A percentile compares a stretch with the other conserved stretches of the same genome.
Conservation (phyloP, 1,140 invertebrate genomes). For the Danaus melanippus region DNA sequence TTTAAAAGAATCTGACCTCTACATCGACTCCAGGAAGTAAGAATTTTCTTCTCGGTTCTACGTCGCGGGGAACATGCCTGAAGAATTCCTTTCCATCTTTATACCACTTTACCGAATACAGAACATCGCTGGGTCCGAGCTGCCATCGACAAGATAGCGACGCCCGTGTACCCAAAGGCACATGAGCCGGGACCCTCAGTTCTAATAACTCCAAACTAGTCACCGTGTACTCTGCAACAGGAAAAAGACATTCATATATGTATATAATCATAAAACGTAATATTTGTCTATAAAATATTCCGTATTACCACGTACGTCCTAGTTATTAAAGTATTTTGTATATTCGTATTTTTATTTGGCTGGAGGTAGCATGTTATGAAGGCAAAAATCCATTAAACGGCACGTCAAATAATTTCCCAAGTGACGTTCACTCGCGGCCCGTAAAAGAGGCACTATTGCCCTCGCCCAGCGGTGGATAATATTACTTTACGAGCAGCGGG, state of each 20-base stretch:
- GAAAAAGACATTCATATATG: constrained; percentile 1
- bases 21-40: constrained; percentile 83
- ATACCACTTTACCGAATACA: constrained; percentile 92
- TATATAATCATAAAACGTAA: background rate
- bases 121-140: constrained; percentile 81
- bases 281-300: constrained; percentile 11
- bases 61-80: constrained; percentile 82
- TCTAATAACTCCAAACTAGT: constrained; percentile 75
- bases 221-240: constrained; percentile 49
- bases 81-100: constrained; percentile 91
- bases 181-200: constrained; percentile 78
- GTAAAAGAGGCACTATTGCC: constrained; percentile 70
- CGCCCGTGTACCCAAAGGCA: constrained; percentile 77
- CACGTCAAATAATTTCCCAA: constrained; percentile 72
- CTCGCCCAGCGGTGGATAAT: constrained; percentile 63
- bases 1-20: constrained; percentile 74
- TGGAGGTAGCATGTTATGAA: constrained; percentile 67
- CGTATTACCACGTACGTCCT: constrained; percentile 11
- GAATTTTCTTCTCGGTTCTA: constrained; percentile 82
- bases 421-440: constrained; percentile 66
- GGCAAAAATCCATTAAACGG: constrained; percentile 70
- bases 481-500: constrained; percentile 67
- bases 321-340: constrained; percentile 34
- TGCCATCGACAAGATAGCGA: constrained; percentile 84
- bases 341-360: constrained; percentile 52